A percentile compares a stretch with the other conserved stretches of the same genome.
Conservation (phyloP, 2,888 invertebrate species). For the Pecten maximus region DNA sequence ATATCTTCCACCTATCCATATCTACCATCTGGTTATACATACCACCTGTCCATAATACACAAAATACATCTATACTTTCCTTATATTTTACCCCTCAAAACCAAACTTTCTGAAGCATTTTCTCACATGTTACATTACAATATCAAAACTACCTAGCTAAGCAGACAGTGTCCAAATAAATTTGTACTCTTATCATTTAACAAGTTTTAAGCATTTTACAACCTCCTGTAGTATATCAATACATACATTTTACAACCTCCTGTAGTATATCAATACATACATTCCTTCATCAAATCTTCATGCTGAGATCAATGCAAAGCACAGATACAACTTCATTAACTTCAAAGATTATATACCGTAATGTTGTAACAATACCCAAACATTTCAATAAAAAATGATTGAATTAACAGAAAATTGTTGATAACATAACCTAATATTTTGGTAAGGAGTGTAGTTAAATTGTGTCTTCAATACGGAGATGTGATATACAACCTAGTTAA, state of each 20-base stretch:
- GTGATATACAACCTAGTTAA: too few relatives aligned
- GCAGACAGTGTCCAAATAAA: too few relatives aligned
- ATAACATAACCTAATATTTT: too few relatives aligned
- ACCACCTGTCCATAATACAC: background rate
- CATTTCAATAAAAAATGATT: background rate
- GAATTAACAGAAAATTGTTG: background rate
- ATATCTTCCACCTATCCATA: background rate
- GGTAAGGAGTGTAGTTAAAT: too few relatives aligned
- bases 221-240: background rate
- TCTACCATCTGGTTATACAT: background rate
- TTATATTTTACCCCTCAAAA: too few relatives aligned
- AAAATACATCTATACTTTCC: too few relatives aligned
- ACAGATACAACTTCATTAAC: background rate
- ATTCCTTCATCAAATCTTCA: background rate
- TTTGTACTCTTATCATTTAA: background rate
- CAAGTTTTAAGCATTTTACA: background rate
- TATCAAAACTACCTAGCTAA: too few relatives aligned
- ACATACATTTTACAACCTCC: background rate
- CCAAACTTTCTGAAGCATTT: too few relatives aligned
- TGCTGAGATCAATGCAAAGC: background rate
- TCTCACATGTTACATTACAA: too few relatives aligned
- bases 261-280: background rate
- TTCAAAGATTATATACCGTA: background rate
- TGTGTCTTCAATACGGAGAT: too few relatives aligned
- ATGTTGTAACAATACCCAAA: background rate